These are phyloP conservation scores for Drosophila lacertosa DNA, from an alignment of 1,140 invertebrate species.

Conservation along the genomic window DNA sequence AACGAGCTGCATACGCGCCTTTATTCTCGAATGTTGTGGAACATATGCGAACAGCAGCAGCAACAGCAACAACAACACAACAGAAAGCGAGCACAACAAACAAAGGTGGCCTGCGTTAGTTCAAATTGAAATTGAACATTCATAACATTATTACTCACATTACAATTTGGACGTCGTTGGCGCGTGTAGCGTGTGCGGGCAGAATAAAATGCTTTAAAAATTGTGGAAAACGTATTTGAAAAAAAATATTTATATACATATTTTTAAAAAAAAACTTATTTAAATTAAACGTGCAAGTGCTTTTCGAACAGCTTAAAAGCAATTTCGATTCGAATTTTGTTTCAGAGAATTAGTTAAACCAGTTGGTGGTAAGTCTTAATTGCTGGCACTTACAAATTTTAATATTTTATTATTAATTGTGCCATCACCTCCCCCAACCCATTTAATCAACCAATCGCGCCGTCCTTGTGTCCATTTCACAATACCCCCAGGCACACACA, in stretches of 20 bases:
- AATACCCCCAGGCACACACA: constrained; percentile 27
- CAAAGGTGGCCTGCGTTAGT: constrained; percentile 44
- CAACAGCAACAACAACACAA: constrained; percentile 26
- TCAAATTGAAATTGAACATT: constrained; percentile 34
- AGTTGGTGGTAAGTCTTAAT: constrained; percentile 20
- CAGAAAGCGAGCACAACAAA: constrained; percentile 34
- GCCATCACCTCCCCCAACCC: constrained; percentile 2
- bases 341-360: constrained; percentile 3
- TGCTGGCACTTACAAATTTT: not conserved
- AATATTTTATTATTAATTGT: constrained; percentile 21
- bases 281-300: constrained; percentile 33
- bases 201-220: constrained; percentile 23
- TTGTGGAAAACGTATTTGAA: constrained; percentile 10
- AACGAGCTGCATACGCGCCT: constrained; percentile 26
- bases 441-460: constrained; percentile 12
- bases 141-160: constrained; percentile 44
- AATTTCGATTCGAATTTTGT: not conserved
- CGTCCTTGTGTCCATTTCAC: constrained; percentile 72
- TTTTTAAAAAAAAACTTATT: not conserved
- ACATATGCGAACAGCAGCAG: constrained; percentile 32
- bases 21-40: constrained; percentile 51
- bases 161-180: constrained; percentile 31
- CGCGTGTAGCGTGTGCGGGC: not conserved
- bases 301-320: not conserved
- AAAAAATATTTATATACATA: not conserved